phyloP scores from a whole-genome alignment of 2,113 vertebrate genomes.

The Nothoprocta pentlandii region DNA sequence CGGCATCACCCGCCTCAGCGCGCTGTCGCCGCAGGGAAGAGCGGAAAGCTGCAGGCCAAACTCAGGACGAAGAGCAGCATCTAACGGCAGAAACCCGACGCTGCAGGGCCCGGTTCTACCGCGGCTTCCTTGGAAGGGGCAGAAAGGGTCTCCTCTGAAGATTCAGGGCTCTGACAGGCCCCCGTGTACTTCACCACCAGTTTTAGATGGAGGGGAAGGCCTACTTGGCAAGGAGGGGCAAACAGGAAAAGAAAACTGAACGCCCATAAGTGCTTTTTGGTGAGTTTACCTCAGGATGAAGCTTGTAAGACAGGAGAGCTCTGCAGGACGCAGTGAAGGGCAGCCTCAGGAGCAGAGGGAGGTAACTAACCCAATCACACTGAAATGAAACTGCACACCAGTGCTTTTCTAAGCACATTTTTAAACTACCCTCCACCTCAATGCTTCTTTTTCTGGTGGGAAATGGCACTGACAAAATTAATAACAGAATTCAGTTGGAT shows the following conservation, averaged over 20 bases:
- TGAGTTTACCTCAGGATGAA: background rate
- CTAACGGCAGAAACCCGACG: slow-evolving; percentile 48
- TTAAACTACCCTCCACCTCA: background rate
- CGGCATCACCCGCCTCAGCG: background rate
- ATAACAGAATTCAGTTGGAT: background rate
- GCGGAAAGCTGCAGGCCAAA: background rate
- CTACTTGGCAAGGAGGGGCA: background rate
- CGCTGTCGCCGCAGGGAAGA: background rate
- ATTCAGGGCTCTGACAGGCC: background rate
- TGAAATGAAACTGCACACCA: background rate
- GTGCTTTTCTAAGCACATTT: background rate
- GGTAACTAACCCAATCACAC: background rate
- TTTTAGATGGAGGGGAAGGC: background rate
- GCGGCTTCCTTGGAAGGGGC: too few relatives aligned
- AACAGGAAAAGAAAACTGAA: background rate
- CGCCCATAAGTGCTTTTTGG: background rate
- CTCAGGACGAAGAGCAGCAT: slow-evolving; percentile 46
- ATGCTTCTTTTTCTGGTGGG: background rate
- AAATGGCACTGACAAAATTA: background rate
- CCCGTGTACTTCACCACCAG: background rate
- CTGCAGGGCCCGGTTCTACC: too few relatives aligned
- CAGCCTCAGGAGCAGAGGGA: background rate
- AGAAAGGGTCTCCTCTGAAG: background rate
- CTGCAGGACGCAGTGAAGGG: fast-evolving
- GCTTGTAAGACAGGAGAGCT: background rate